A percentile compares a stretch with the other conserved stretches of the same genome.
These are phyloP conservation scores for Rallus limicola DNA, from an alignment of 2,113 vertebrate species.

Conservation along the genomic window DNA sequence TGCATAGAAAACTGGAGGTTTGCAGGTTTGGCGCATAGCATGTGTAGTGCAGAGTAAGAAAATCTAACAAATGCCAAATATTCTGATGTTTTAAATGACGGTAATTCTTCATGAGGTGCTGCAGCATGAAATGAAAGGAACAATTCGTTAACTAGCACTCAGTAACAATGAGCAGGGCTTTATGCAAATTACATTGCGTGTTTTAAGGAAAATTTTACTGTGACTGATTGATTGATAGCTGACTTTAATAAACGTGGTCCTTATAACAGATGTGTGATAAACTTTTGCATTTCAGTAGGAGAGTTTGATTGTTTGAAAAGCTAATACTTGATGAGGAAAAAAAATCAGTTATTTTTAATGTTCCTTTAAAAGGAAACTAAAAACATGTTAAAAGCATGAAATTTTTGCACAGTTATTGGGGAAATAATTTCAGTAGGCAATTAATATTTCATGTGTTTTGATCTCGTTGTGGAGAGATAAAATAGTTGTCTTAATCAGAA, in stretches of 20 bases:
- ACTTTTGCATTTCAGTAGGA: conserved; percentile 23
- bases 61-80: not conserved
- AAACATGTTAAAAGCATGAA: not conserved
- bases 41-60: not conserved
- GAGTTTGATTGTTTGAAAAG: conserved; percentile 14
- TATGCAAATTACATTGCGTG: not conserved
- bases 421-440: not conserved
- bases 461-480: not conserved
- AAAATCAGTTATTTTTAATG: not conserved
- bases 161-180: not conserved
- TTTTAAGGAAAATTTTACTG: not conserved
- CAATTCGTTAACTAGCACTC: not conserved
- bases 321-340: not conserved
- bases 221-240: conserved; percentile 52
- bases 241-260: conserved; percentile 24
- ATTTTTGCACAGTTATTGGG: not conserved
- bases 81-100: not conserved
- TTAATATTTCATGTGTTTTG: not conserved
- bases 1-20: not conserved
- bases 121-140: not conserved
- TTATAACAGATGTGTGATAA: not conserved
- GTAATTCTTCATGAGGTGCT: not conserved
- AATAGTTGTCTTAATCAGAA: not conserved
- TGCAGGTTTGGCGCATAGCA: not conserved
- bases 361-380: not conserved